Base-by-base conservation (phyloP, 2,113 vertebrate species). In the Thomomys bottae region DNA sequence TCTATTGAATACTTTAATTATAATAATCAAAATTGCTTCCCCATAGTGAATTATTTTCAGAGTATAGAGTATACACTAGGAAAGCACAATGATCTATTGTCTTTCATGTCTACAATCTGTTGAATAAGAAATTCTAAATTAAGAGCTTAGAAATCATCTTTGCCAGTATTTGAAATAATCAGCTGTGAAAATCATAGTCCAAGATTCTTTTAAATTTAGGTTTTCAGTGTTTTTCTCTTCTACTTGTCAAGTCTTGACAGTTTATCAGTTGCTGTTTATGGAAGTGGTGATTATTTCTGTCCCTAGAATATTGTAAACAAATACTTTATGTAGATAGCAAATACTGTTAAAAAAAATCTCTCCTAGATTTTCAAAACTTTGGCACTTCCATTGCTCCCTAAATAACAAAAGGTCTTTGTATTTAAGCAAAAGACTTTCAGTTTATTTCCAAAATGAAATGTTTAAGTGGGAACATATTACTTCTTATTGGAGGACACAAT, bases 161-260 rank as follows among this genome's bases (percentile, higher is more conserved):
- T 81, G 40, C 72, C 87, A 84, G 66, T 68, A 84, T 93, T 79
- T 95, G 36, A 96, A 95, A 87, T 63, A 93, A 95, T 96, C 94
- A 95, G n/a, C 89, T 87, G 32, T 94, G 59, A 81, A 76, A 93
- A 76, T 93, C 80, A 61, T 5, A 17, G 1, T 82, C 91, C 24
- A 8, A 94, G 78, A 82, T 61, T 66, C 90, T 71, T 84, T 89
- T 70, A 36, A 54, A 84, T 95, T 81, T 83, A 88, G 17, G 14
- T 93, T 88, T 95, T 92, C 57, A 96, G 81, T 91, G 59, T 7
- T 92, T 76, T 76, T 91, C 90, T 88, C 66, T 87, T 84, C 80
- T 82, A 24, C 32, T 96, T 93, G 54, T 95, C 82, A 92, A 70
- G 45, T 75, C 42, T 64, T 86, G 36, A 34, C 80, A 92, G 21